These are phyloP conservation scores for Gopherus flavomarginatus DNA, from an alignment of 2,113 vertebrate genomes.

Conservation along the genomic window DNA sequence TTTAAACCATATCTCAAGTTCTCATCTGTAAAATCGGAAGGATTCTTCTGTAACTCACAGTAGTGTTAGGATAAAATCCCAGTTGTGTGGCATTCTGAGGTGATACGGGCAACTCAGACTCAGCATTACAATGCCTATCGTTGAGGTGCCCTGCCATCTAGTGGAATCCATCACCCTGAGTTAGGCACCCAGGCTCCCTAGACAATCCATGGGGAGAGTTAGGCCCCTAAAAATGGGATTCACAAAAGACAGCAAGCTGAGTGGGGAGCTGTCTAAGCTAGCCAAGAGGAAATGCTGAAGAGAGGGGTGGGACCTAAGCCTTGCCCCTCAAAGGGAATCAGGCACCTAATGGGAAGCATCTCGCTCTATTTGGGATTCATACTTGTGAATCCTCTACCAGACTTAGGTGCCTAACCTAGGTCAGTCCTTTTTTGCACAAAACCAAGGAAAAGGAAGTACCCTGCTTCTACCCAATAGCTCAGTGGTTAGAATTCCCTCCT, in stretches of 20 bases:
- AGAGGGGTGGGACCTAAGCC: neutral
- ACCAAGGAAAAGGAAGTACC: neutral
- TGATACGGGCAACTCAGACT: neutral
- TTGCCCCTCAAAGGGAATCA: neutral
- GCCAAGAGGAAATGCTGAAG: neutral
- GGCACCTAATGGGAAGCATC: neutral
- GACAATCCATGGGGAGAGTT: neutral
- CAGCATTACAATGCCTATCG: neutral
- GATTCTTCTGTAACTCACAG: neutral
- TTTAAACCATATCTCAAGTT: neutral
- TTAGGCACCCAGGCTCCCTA: neutral
- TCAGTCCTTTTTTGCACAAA: neutral
- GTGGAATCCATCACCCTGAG: neutral
- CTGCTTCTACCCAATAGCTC: too few relatives aligned
- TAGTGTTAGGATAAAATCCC: neutral
- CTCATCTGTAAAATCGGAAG: neutral
- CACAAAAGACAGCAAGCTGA: neutral
- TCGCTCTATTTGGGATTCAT: neutral
- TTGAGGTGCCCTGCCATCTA: neutral
- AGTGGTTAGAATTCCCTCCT: too few relatives aligned
- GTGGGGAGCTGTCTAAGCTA: neutral
- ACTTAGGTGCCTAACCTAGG: neutral
- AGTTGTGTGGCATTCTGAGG: neutral
- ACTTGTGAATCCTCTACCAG: neutral
- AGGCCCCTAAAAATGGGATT: neutral